Percentiles rank a stretch among this genome's conserved stretches.
Evolutionary conservation across 2,888 invertebrate species (phyloP).

Genomic region (Listrodromus nycthemerus): DNA sequence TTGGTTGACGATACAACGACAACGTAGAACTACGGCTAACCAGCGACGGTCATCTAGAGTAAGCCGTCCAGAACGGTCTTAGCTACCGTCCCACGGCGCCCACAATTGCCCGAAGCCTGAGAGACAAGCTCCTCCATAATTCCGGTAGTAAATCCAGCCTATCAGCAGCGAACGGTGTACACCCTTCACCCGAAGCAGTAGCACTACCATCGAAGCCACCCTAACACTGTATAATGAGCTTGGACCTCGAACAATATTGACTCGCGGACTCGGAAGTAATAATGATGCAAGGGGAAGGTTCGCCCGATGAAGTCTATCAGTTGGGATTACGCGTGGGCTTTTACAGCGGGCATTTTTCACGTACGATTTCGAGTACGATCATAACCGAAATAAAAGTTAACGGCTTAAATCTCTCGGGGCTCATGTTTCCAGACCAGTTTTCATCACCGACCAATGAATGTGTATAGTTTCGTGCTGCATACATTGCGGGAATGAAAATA

Average conservation of each 20-base stretch:
- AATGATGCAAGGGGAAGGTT: neutral
- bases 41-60: slow-evolving; percentile 55
- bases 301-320: neutral
- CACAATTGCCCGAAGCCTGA: slow-evolving; percentile 68
- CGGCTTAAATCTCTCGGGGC: too few species aligned
- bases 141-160: slow-evolving; percentile 77
- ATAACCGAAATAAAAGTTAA: neutral
- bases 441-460: too few species aligned
- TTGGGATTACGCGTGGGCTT: neutral
- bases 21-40: slow-evolving; percentile 17
- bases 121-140: slow-evolving; percentile 75
- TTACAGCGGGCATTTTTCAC: neutral
- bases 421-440: too few species aligned
- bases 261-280: neutral
- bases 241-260: slow-evolving; percentile 25
- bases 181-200: slow-evolving; percentile 9
- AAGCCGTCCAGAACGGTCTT: slow-evolving; percentile 58
- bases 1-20: slow-evolving; percentile 45
- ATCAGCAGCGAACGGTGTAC: slow-evolving; percentile 70
- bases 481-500: neutral
- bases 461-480: neutral
- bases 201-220: slow-evolving; percentile 26
- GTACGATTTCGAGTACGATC: too few species aligned
- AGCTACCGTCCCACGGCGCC: slow-evolving; percentile 63
- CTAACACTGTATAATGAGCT: slow-evolving; percentile 11